Conservation (phyloP, 2,113 vertebrate genomes). For the Alectura lathami region DNA sequence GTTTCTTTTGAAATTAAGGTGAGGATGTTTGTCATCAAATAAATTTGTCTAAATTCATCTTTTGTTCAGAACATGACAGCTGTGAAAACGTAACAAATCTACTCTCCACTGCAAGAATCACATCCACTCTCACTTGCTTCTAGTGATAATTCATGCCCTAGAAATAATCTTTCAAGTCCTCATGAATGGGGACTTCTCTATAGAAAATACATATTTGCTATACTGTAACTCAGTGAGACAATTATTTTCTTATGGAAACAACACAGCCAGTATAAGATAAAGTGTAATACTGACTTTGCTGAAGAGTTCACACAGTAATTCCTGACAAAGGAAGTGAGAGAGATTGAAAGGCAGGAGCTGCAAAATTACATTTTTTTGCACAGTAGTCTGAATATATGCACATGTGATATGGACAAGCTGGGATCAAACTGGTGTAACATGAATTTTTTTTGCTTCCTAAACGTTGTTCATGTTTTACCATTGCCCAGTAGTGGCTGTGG, state of each 20-base stretch:
- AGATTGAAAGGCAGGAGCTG: not conserved
- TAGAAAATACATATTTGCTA: not conserved
- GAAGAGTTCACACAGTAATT: not conserved
- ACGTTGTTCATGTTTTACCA: not conserved
- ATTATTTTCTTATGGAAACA: not conserved
- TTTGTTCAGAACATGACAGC: not conserved
- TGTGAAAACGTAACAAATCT: not conserved
- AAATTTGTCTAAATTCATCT: not conserved
- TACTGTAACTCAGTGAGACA: not conserved
- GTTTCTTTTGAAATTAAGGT: not conserved
- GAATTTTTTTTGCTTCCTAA: not conserved
- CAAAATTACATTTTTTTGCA: not conserved
- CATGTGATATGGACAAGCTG: not conserved
- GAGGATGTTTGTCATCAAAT: not conserved
- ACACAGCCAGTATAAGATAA: not conserved
- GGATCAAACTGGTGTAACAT: not conserved
- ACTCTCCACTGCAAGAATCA: not conserved
- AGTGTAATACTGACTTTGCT: not conserved
- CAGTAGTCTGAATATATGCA: not conserved
- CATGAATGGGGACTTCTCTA: not conserved
- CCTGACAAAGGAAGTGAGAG: not conserved
- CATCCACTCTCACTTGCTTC: accelerated
- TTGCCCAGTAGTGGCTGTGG: not conserved
- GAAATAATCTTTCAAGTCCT: not conserved
- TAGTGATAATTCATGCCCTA: not conserved